phyloP scores from a whole-genome alignment of 2,113 vertebrate species.

The Peucedramus taeniatus region DNA sequence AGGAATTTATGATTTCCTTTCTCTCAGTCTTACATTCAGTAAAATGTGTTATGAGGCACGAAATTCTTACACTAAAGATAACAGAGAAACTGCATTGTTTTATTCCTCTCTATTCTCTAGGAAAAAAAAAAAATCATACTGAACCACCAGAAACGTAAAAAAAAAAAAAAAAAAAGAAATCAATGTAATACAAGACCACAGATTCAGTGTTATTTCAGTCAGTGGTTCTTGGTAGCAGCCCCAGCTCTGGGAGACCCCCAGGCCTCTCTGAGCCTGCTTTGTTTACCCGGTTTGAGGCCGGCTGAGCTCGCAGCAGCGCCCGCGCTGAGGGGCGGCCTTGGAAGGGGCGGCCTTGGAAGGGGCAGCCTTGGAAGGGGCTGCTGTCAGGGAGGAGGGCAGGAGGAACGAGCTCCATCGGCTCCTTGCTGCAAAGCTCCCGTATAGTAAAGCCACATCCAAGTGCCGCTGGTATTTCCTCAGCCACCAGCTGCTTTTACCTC shows the following conservation, averaged over 20 bases:
- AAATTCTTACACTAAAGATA: background rate
- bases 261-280: background rate
- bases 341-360: no score
- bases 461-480: constrained; percentile 23
- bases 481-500: constrained; percentile 50
- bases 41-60: background rate
- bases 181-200: background rate
- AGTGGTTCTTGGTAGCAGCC: background rate
- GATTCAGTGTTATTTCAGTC: background rate
- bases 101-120: background rate
- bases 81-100: background rate
- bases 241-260: background rate
- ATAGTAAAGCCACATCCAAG: background rate
- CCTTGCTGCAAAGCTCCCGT: background rate
- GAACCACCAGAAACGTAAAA: background rate
- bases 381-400: background rate
- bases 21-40: background rate
- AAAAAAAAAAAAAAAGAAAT: background rate
- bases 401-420: rapidly evolving
- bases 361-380: background rate
- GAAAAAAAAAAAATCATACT: background rate
- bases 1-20: background rate
- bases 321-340: background rate
- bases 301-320: background rate
- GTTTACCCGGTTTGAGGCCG: background rate